Conservation (phyloP, 2,888 invertebrate genomes). For the Augiades crinisus region DNA sequence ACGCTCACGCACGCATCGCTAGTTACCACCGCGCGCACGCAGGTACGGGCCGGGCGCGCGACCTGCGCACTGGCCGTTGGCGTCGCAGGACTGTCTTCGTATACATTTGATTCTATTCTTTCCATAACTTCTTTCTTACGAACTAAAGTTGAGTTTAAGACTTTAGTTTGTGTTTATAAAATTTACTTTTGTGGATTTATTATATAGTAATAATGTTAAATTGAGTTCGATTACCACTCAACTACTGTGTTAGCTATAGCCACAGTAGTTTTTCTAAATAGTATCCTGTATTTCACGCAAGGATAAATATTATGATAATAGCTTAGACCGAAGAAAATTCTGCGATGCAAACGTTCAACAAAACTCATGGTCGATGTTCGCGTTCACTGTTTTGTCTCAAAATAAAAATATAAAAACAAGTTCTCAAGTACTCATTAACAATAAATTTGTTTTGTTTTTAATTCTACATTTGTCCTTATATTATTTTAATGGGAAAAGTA, state of each 20-base stretch:
- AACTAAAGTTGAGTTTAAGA: no score
- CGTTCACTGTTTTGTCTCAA: conserved; percentile 64
- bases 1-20: conserved; percentile 77
- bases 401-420: no score
- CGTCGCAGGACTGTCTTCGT: conserved; percentile 27
- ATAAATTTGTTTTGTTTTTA: no score
- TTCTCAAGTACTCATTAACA: no score
- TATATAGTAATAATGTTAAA: no score
- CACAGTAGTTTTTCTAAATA: background rate
- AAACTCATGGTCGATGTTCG: conserved; percentile 64
- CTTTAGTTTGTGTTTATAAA: no score
- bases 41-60: conserved; percentile 51
- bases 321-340: background rate
- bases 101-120: background rate
- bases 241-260: no score
- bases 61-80: conserved; percentile 1
- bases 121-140: no score
- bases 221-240: no score
- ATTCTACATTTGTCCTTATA: no score
- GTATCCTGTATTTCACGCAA: background rate
- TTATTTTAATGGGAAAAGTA: no score
- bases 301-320: background rate
- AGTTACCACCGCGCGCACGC: conserved; percentile 79
- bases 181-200: no score
- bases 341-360: conserved; percentile 55